A percentile compares a stretch with the other conserved stretches of the same genome.
phyloP scores from a whole-genome alignment of 2,888 invertebrate genomes.

The Meganola albula region DNA sequence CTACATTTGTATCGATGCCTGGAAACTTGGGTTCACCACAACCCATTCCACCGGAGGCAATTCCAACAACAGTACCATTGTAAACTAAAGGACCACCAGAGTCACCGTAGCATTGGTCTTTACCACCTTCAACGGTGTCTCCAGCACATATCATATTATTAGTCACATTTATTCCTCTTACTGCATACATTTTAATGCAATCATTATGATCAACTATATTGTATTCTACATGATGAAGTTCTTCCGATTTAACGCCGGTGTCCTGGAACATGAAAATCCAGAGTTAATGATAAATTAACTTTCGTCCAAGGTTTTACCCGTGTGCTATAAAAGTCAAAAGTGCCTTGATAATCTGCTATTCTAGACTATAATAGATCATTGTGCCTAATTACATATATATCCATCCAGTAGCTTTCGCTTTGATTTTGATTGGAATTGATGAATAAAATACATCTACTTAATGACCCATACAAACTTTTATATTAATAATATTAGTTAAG shows the following conservation, averaged over 20 bases:
- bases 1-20: background rate
- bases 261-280: background rate
- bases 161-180: background rate
- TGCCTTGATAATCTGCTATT: too few relatives aligned
- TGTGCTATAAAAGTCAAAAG: too few relatives aligned
- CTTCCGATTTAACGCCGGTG: background rate
- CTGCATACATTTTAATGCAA: background rate
- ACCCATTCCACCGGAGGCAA: background rate
- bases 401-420: too few relatives aligned
- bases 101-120: background rate
- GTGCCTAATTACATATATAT: too few relatives aligned
- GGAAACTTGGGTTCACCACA: background rate
- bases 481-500: too few relatives aligned
- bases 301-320: too few relatives aligned
- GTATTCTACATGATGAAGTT: background rate
- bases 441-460: too few relatives aligned
- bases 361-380: too few relatives aligned
- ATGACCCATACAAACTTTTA: too few relatives aligned
- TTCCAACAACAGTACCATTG: background rate
- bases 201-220: background rate
- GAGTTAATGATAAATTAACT: too few relatives aligned
- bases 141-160: background rate
- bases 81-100: background rate
- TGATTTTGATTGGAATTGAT: too few relatives aligned
- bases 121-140: background rate